Conservation (phyloP, 2,888 invertebrate species). For the Lymantria dispar region DNA sequence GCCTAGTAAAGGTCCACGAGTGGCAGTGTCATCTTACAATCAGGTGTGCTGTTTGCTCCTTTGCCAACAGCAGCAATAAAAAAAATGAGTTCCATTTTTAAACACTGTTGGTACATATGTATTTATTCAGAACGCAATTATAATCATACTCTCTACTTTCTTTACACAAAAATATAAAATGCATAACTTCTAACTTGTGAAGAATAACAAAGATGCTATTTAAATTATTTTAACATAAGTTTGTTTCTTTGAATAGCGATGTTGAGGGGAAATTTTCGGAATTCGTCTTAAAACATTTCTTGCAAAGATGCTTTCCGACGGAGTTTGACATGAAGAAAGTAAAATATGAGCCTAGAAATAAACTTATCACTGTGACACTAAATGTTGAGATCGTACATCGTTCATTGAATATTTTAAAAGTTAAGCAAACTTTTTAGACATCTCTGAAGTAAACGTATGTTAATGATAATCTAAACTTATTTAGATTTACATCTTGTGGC, state of each 20-base stretch:
- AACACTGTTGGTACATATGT: background rate
- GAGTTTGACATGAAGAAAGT: conserved; percentile 57
- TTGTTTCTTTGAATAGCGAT: conserved; percentile 70
- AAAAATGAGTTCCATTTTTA: no score
- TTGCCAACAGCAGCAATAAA: no score
- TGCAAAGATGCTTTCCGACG: conserved; percentile 66
- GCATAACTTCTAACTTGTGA: conserved; percentile 60
- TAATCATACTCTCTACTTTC: conserved; percentile 29
- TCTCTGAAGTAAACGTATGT: background rate
- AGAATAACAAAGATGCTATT: conserved; percentile 70
- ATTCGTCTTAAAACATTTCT: conserved; percentile 73
- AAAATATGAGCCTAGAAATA: conserved; percentile 43
- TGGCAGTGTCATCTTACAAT: no score
- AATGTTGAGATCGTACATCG: conserved; percentile 15
- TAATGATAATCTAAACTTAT: no score
- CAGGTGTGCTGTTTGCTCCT: no score
- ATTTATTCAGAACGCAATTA: conserved; percentile 15
- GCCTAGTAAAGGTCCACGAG: no score
- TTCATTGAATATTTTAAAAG: conserved; percentile 13
- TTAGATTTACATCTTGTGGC: no score
- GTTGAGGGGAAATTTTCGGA: conserved; percentile 70
- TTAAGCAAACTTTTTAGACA: background rate
- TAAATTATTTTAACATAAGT: conserved; percentile 73
- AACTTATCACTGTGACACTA: conserved; percentile 30
- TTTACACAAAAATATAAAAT: conserved; percentile 48